These are phyloP conservation scores for Pachymerium ferrugineum DNA, from an alignment of 2,888 invertebrate genomes.

Conservation along the genomic window DNA sequence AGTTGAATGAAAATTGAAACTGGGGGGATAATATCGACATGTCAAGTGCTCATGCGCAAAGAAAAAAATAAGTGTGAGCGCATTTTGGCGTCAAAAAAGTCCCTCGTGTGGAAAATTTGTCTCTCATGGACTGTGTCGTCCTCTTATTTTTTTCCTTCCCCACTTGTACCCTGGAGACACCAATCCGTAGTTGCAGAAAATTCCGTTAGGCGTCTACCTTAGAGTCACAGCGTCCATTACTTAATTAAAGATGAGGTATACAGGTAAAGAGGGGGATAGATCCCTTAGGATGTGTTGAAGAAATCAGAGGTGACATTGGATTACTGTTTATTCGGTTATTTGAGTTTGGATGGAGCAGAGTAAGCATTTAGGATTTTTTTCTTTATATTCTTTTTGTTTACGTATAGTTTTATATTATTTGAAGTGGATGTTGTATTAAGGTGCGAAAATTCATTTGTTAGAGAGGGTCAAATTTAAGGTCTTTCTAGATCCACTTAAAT, in stretches of 20 bases:
- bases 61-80: neutral
- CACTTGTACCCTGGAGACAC: neutral
- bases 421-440: too few species aligned
- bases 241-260: neutral
- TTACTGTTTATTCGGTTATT: neutral
- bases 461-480: too few species aligned
- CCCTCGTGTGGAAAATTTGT: neutral
- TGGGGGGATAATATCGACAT: neutral
- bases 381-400: too few species aligned
- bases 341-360: too few species aligned
- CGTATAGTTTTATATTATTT: too few species aligned
- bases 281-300: neutral
- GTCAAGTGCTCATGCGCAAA: constrained; percentile 2
- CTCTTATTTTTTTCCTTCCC: too few species aligned
- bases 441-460: too few species aligned
- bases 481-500: too few species aligned
- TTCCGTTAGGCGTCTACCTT: neutral
- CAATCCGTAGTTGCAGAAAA: constrained; percentile 7
- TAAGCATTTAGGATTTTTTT: too few species aligned
- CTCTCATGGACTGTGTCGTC: neutral
- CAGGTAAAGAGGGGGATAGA: neutral
- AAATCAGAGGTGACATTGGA: neutral
- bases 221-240: neutral
- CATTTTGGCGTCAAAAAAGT: neutral
- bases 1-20: neutral